Evolutionary conservation across 2,113 vertebrate genomes (phyloP), one percentile per base, ranked within the genome.

Genomic region (Pedionomus torquatus): DNA sequence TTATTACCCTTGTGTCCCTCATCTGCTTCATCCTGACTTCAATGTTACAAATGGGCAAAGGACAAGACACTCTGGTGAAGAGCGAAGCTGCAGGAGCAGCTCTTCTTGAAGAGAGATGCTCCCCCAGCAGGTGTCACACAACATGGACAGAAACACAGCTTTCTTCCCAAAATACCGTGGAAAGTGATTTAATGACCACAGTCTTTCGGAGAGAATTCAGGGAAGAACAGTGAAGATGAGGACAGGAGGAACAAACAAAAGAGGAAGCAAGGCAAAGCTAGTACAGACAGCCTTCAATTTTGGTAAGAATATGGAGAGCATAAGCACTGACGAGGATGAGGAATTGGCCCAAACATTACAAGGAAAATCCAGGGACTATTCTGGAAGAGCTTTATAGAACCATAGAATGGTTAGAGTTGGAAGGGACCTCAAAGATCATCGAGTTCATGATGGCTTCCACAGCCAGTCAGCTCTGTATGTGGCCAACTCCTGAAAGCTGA

Each of bases 401-500:
- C 41, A 41, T 41, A 11, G 41, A 41, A 41, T 41, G 41, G 41
- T 41, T 41, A 41, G 41, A 41, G 41, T 41, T 41, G 41, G 41
- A 41, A 41, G 13, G 41, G 41, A 41, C 41, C 41, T 41, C 13
- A 41, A 41, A 41, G 41, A 41, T 41, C 41, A 41, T 41, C 41
- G 10, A 41, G 41, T 41, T 41, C 41, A 44, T 87, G 77, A 92
- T 57, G 83, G 72, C 86, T 93, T 93, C 93, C 82, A 85, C 64
- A 87, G 81, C 15, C 13, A 91, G 49, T 30, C 37, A 66, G 3
- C n/a, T 77, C 87, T 58, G 64, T 2, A 23, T 3, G 13, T 37
- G 81, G 64, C 95, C 41, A 72, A n/a, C 23, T 94, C 61, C 80
- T 65, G 33, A 86, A 85, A 85, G 84, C 63, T 55, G 65, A 96